Conservation (phyloP, 2,113 vertebrate genomes). For the Lepisosteus oculatus region DNA sequence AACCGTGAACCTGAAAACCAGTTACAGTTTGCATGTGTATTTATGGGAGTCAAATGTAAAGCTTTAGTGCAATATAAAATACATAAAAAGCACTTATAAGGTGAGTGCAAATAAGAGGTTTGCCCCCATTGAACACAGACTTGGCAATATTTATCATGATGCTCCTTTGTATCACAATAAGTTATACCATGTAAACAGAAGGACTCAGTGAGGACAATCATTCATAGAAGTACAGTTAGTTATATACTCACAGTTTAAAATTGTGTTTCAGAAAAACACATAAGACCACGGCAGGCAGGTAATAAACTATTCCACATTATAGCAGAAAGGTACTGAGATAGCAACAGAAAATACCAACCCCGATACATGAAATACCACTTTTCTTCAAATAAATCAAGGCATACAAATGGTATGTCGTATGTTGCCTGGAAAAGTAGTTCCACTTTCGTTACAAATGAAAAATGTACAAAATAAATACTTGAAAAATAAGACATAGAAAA, state of each 20-base stretch:
- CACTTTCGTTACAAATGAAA: conserved; percentile 49
- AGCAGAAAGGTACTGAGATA: conserved; percentile 41
- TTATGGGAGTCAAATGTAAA: conserved; percentile 30
- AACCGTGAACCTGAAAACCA: background rate
- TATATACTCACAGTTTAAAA: conserved; percentile 31
- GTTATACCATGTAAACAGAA: conserved; percentile 47
- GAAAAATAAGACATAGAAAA: conserved; percentile 65
- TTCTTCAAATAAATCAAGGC: conserved; percentile 34
- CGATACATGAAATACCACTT: conserved; percentile 28
- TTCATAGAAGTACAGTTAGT: conserved; percentile 38
- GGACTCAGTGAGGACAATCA: conserved; percentile 23
- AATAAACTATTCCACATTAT: conserved; percentile 26
- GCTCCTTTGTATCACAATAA: conserved; percentile 30
- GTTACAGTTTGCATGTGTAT: conserved; percentile 25
- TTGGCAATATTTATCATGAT: conserved; percentile 27
- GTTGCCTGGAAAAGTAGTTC: conserved; percentile 16
- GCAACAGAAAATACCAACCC: conserved; percentile 33
- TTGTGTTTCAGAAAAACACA: conserved; percentile 37
- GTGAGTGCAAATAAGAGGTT: conserved; percentile 26
- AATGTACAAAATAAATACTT: conserved; percentile 78
- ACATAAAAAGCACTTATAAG: conserved; percentile 42
- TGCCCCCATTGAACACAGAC: conserved; percentile 23
- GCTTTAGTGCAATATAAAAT: conserved; percentile 56
- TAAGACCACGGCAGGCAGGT: conserved; percentile 46
- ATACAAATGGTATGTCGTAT: conserved; percentile 26